These are phyloP conservation scores for Lasioglossum malachurum DNA, from an alignment of 2,888 invertebrate species.

Conservation along the genomic window DNA sequence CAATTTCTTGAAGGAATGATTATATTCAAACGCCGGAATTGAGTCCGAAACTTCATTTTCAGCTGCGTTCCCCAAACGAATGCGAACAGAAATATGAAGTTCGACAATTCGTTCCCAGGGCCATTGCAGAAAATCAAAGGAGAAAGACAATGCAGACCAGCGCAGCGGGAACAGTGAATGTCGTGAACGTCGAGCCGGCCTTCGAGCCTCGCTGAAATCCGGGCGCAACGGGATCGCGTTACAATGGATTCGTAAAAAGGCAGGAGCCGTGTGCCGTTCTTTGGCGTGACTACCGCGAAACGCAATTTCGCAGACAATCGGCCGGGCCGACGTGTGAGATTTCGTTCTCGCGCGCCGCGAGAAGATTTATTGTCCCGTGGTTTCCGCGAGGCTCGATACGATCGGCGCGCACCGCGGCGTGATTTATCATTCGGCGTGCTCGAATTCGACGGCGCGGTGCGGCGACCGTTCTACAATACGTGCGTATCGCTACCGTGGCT, in stretches of 20 bases:
- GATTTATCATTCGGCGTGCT: constrained; percentile 63
- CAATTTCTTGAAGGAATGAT: too few species aligned
- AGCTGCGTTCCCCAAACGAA: too few species aligned
- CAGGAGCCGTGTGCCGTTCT: neutral
- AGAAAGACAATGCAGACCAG: neutral
- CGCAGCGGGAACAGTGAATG: neutral
- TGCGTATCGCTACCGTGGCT: constrained; percentile 46
- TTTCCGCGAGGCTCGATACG: constrained; percentile 62
- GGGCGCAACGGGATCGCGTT: neutral
- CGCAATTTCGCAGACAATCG: constrained; percentile 32
- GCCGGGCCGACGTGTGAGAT: constrained; percentile 21
- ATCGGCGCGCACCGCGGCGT: constrained; percentile 43
- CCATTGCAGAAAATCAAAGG: neutral
- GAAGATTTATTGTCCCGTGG: constrained; percentile 59
- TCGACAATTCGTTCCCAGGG: neutral
- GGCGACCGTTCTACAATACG: constrained; percentile 20
- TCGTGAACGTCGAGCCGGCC: neutral
- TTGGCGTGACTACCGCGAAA: constrained; percentile 28
- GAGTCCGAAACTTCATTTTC: too few species aligned
- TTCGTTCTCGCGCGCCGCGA: constrained; percentile 25
- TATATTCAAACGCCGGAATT: too few species aligned
- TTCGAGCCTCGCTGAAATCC: neutral
- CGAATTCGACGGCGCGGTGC: constrained; percentile 30
- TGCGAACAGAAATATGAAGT: too few species aligned
- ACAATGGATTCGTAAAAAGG: neutral